Evolutionary conservation across 2,113 vertebrate genomes (phyloP), one percentile per base, ranked within the genome.

Genomic region (Notothenia rossii): DNA sequence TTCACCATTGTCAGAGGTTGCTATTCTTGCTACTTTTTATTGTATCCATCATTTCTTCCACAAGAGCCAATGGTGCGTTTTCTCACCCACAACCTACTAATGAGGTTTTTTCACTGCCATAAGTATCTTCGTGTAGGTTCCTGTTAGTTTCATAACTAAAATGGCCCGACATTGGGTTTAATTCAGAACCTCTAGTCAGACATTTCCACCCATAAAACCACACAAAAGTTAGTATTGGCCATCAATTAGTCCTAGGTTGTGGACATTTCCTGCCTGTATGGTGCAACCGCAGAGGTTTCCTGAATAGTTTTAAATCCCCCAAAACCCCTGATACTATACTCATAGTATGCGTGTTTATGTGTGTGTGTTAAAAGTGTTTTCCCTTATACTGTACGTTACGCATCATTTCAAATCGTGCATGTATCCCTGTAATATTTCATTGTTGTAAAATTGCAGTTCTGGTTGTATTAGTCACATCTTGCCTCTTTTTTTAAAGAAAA

Each of bases 321-420:
- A 22, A 65, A 59, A 4, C 29, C 10, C 56, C 46, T 33, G 18
- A 75, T 25, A 25, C 25, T 25, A 25, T 25, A 25, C 25, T 88
- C 64, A 73, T 72, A 25, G 51, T 74, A 56, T 87, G 62, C 1
- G 45, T 80, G 62, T 82, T 40, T 72, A n/a, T 33, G 69, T 80
- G 62, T 73, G 43, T 81, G 36, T 84, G 62, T 63, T 63, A 78
- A 72, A 72, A 46, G 15, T 36, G 56, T 79, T 81, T 82, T 76
- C 75, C 77, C 60, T 93, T 88, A 80, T 78, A 22, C 22, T 22
- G 22, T 22, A 87, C 60, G 29, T 84, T 92, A 84, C 20, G 83
- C 81, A 91, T 90, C 94, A 96, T 96, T 96, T 96, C 95, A 96
- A 93, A 87, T 81, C 79, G 15, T 89, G 70, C 65, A 87, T 90